Conservation (phyloP, 2,797 vertebrate species). For the Eidolon dupreanum region DNA sequence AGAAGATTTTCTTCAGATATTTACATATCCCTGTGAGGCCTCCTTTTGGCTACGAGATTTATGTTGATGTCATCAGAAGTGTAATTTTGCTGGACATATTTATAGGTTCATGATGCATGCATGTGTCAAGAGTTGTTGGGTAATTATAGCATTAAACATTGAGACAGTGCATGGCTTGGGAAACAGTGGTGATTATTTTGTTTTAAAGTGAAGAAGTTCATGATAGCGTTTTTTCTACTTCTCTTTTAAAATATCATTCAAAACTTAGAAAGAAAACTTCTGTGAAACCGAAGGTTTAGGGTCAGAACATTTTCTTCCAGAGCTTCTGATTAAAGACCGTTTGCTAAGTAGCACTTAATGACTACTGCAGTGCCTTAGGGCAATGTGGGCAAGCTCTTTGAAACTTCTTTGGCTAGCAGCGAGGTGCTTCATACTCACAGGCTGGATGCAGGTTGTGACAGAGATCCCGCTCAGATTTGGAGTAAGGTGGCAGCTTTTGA, state of each 20-base stretch:
- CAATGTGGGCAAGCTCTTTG: background rate
- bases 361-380: background rate
- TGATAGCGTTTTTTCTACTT: background rate
- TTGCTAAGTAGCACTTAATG: background rate
- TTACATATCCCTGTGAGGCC: background rate
- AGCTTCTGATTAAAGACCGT: background rate
- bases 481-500: background rate
- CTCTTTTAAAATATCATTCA: background rate
- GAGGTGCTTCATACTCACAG: background rate
- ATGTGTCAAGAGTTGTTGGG: slow-evolving; percentile 41
- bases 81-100: slow-evolving; percentile 36
- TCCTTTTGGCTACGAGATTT: slow-evolving; percentile 31
- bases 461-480: slow-evolving; percentile 20
- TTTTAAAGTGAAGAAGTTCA: background rate
- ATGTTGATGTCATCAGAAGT: slow-evolving; percentile 44
- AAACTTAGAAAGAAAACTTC: background rate
- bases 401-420: background rate
- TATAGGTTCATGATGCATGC: slow-evolving; percentile 47
- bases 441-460: background rate
- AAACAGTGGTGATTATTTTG: slow-evolving; percentile 50
- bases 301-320: background rate
- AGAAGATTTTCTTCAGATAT: background rate
- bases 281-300: background rate
- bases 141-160: slow-evolving; percentile 48
- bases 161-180: background rate